phyloP scores from a whole-genome alignment of 2,797 vertebrate genomes.

The Zenarchopterus dispar region DNA sequence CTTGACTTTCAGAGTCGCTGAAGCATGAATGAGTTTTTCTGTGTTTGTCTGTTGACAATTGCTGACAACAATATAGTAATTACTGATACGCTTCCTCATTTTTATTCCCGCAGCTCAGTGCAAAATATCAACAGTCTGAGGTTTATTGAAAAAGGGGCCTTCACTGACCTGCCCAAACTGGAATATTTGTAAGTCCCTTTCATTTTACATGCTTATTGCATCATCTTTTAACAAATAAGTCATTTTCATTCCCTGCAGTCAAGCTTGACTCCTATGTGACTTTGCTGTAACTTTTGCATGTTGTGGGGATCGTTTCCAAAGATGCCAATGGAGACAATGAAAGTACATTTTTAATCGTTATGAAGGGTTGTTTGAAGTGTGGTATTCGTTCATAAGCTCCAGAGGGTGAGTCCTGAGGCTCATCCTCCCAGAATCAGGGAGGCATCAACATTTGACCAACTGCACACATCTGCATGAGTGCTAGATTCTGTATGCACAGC shows the following conservation, averaged over 20 bases:
- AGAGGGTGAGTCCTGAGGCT: not conserved
- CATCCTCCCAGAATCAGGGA: not conserved
- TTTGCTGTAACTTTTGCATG: not conserved
- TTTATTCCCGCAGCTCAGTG: conserved; percentile 79
- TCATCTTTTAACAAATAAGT: not conserved
- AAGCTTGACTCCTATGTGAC: not conserved
- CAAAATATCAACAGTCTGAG: conserved; percentile 88
- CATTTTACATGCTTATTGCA: conserved; percentile 3
- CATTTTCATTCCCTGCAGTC: not conserved
- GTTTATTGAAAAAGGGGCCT: conserved; percentile 86
- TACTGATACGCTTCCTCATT: conserved; percentile 35
- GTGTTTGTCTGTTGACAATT: conserved; percentile 41
- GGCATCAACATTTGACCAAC: too few relatives aligned
- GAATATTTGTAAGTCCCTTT: conserved; percentile 89
- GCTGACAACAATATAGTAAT: conserved; percentile 44
- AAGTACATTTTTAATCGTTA: not conserved
- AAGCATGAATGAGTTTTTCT: conserved; percentile 18
- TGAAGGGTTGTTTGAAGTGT: not conserved
- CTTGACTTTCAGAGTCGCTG: conserved; percentile 44
- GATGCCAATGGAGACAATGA: too few relatives aligned
- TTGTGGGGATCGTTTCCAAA: not conserved
- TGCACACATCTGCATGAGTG: too few relatives aligned
- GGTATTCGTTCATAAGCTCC: not conserved
- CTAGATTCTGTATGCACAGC: too few relatives aligned
- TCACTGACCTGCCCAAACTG: conserved; percentile 89